phyloP scores from a whole-genome alignment of 2,888 invertebrate species.

The Diarsia brunnea region DNA sequence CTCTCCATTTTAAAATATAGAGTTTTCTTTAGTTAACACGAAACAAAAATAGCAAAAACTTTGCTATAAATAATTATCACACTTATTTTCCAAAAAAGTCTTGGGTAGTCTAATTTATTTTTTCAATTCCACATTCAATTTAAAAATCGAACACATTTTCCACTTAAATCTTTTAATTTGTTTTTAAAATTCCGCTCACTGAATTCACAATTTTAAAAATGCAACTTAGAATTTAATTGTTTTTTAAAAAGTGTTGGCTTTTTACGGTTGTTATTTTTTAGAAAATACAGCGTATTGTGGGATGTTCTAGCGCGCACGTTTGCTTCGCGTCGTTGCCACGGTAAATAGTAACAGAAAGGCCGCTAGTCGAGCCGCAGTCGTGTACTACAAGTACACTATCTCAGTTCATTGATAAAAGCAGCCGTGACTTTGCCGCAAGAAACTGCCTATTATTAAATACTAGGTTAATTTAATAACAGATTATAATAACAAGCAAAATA shows the following conservation, averaged over 20 bases:
- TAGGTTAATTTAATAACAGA: constrained; percentile 15
- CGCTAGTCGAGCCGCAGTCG: constrained; percentile 9
- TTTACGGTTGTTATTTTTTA: constrained; percentile 3
- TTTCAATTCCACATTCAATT: constrained; percentile 26
- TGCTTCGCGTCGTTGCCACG: constrained; percentile 47
- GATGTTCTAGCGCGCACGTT: constrained; percentile 55
- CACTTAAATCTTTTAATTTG: background rate
- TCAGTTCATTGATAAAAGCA: constrained; percentile 64
- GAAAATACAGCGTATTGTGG: constrained; percentile 15
- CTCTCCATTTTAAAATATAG: constrained; percentile 64
- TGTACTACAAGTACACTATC: constrained; percentile 53
- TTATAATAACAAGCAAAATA: background rate
- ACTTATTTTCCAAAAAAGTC: constrained; percentile 16
- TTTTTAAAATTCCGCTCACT: background rate
- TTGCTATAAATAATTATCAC: background rate
- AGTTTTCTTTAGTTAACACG: constrained; percentile 38
- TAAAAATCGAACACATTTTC: constrained; percentile 48
- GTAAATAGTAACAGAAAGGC: constrained; percentile 45
- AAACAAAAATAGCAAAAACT: constrained; percentile 10
- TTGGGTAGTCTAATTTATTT: background rate
- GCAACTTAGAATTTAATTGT: accelerated
- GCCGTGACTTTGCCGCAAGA: constrained; percentile 20
- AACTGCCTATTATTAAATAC: constrained; percentile 12
- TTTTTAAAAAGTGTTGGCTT: background rate
- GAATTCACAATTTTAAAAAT: background rate